phyloP scores from a whole-genome alignment of 1,140 invertebrate genomes.

The Popillia japonica region DNA sequence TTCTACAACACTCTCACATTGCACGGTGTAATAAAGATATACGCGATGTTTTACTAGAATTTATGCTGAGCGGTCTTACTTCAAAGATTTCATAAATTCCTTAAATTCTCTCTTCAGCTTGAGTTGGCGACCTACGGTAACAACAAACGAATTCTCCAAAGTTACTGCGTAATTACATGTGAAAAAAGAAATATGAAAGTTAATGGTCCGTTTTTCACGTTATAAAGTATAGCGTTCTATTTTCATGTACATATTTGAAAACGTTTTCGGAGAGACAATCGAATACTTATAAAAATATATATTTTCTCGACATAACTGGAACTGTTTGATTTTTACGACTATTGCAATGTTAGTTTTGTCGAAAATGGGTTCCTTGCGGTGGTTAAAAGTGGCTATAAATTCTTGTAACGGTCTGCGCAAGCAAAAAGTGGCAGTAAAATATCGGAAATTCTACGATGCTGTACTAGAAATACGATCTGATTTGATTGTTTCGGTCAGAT shows the following conservation, averaged over 20 bases:
- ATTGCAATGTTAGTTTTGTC: not conserved
- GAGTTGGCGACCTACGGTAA: not conserved
- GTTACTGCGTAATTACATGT: not conserved
- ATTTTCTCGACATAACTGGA: not conserved
- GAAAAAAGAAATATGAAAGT: not conserved
- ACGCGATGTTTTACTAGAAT: not conserved
- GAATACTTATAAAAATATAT: not conserved
- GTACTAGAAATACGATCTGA: slow-evolving; percentile 37
- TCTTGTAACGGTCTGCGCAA: not conserved
- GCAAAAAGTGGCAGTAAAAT: not conserved
- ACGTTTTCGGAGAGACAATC: not conserved
- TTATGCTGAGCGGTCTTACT: not conserved
- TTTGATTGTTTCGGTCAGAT: too few species aligned
- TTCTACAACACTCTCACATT: not conserved
- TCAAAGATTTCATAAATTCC: slow-evolving; percentile 17
- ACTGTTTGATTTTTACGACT: slow-evolving; percentile 16
- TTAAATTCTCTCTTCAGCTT: not conserved
- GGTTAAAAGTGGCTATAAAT: slow-evolving; percentile 12
- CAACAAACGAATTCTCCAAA: not conserved
- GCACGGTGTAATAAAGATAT: slow-evolving; percentile 1
- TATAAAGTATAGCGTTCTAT: too few species aligned
- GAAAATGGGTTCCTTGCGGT: not conserved
- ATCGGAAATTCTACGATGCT: not conserved
- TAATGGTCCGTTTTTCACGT: too few species aligned
- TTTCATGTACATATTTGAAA: not conserved